A percentile compares a stretch with the other conserved stretches of the same genome.
Conservation (phyloP, 2,888 invertebrate genomes). For the Blera fallax region DNA sequence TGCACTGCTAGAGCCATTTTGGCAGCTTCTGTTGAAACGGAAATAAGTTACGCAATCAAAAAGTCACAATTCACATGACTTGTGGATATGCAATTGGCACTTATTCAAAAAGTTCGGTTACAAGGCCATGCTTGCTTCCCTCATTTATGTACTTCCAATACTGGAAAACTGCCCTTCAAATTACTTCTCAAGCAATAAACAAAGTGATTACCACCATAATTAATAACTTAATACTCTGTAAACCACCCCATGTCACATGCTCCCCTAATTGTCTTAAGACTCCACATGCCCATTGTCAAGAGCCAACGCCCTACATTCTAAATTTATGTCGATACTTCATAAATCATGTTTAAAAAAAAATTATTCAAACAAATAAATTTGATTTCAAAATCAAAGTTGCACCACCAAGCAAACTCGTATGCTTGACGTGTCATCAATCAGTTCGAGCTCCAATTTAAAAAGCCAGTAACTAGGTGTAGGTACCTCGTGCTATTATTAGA, state of each 20-base stretch:
- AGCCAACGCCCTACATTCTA: constrained; percentile 13
- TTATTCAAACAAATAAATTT: background rate
- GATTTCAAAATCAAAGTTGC: background rate
- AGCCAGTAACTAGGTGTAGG: background rate
- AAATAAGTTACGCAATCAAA: too few relatives aligned
- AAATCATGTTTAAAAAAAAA: background rate
- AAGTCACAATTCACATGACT: too few relatives aligned
- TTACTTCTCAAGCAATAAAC: background rate
- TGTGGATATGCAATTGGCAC: too few relatives aligned
- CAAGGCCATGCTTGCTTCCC: too few relatives aligned
- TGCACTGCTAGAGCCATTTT: too few relatives aligned
- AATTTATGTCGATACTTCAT: background rate
- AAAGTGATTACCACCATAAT: background rate
- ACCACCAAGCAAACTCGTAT: background rate
- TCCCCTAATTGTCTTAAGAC: background rate
- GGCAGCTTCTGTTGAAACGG: too few relatives aligned
- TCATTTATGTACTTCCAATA: too few relatives aligned
- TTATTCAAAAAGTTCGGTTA: too few relatives aligned
- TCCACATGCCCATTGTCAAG: background rate
- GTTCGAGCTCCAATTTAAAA: background rate
- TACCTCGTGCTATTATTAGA: background rate
- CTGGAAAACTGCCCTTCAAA: too few relatives aligned
- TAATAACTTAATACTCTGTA: constrained; percentile 4
- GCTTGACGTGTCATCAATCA: background rate
- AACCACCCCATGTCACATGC: background rate